Percentiles rank a stretch among this genome's conserved stretches.
Conservation (phyloP, 1,140 invertebrate genomes). For the Ceratosolen fusciceps region DNA sequence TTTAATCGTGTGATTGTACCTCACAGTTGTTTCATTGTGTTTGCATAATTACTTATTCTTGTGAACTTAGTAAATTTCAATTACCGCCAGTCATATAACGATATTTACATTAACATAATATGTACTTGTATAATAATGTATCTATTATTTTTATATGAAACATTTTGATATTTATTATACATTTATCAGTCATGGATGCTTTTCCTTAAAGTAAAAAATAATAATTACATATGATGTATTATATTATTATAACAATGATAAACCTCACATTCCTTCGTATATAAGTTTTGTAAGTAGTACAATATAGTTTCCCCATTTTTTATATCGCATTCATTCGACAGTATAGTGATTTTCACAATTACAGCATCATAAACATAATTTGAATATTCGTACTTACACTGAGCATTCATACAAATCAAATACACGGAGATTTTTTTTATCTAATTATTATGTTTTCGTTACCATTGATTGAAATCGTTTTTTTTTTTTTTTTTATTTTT, state of each 20-base stretch:
- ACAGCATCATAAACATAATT: constrained; percentile 42
- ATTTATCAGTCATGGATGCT: constrained; percentile 4
- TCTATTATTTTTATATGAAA: not conserved
- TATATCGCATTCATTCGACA: not conserved
- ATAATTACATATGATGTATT: constrained; percentile 16
- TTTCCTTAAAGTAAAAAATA: constrained; percentile 20
- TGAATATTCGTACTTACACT: constrained; percentile 19
- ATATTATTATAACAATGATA: constrained; percentile 39
- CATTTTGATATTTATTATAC: not conserved
- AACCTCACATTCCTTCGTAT: constrained; percentile 16
- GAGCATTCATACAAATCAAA: constrained; percentile 30
- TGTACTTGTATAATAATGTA: not conserved
- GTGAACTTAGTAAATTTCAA: not conserved
- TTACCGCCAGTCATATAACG: not conserved
- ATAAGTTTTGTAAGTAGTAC: not conserved
- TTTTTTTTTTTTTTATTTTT: constrained; percentile 27
- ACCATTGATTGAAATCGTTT: not conserved
- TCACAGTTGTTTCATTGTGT: constrained; percentile 23
- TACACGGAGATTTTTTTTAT: constrained; percentile 35
- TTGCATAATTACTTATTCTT: not conserved
- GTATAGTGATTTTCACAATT: not conserved
- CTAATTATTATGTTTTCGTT: not conserved
- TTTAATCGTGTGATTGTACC: constrained; percentile 30
- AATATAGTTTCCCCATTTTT: not conserved
- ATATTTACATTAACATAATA: not conserved